Percentiles rank a stretch among this genome's conserved stretches.
These are phyloP conservation scores for Cyclophora albipunctata DNA, from an alignment of 2,888 invertebrate species.

Conservation along the genomic window DNA sequence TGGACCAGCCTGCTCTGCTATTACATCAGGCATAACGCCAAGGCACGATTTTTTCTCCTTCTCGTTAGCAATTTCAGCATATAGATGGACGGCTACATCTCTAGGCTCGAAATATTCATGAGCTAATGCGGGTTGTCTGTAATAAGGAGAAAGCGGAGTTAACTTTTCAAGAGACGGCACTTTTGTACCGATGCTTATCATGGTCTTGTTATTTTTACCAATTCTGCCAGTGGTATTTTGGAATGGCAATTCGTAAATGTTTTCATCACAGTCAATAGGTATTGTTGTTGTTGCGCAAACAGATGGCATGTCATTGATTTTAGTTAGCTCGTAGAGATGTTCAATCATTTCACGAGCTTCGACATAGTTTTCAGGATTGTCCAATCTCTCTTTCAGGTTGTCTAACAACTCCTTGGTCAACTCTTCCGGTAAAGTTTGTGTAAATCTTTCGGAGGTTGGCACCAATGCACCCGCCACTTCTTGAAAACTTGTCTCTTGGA, in stretches of 20 bases:
- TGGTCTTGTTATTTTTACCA: slow-evolving; percentile 57
- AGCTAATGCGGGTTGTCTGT: slow-evolving; percentile 51
- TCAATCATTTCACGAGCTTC: slow-evolving; percentile 86
- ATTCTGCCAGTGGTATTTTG: slow-evolving; percentile 56
- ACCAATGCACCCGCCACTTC: slow-evolving; percentile 23
- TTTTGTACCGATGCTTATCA: slow-evolving; percentile 74
- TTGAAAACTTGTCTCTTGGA: slow-evolving; percentile 48
- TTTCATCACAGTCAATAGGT: slow-evolving; percentile 55
- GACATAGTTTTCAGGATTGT: slow-evolving; percentile 82
- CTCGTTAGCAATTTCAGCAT: slow-evolving; percentile 76
- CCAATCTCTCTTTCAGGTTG: slow-evolving; percentile 79
- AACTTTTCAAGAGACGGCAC: slow-evolving; percentile 76
- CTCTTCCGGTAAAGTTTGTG: slow-evolving; percentile 84
- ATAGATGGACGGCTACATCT: slow-evolving; percentile 75
- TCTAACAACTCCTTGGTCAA: slow-evolving; percentile 83
- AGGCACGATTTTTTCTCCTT: slow-evolving; percentile 45
- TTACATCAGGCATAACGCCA: slow-evolving; percentile 60
- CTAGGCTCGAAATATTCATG: slow-evolving; percentile 54
- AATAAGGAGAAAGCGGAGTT: slow-evolving; percentile 64
- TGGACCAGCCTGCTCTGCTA: slow-evolving; percentile 54
- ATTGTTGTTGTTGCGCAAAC: slow-evolving; percentile 70
- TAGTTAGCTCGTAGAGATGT: slow-evolving; percentile 83
- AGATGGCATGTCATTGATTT: slow-evolving; percentile 70
- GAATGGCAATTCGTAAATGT: slow-evolving; percentile 78
- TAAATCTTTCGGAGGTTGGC: slow-evolving; percentile 76